Conservation (phyloP, 1,140 invertebrate genomes). For the Oreohelix idahoensis region DNA sequence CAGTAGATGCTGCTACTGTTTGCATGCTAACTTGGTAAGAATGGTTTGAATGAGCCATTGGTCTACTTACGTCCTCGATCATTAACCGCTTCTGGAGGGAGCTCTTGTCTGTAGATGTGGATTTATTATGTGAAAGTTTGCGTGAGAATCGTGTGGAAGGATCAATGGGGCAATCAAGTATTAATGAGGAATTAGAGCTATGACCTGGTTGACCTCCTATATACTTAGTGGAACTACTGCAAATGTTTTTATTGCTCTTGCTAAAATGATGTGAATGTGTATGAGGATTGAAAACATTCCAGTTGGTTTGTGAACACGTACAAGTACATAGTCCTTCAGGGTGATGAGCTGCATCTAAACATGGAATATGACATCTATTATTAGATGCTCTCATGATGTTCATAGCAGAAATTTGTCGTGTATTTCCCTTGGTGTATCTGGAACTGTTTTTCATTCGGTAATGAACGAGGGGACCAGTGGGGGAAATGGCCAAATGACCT, state of each 20-base stretch:
- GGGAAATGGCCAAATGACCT: constrained; percentile 32
- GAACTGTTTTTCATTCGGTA: constrained; percentile 25
- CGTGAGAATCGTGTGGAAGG: neutral
- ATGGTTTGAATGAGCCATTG: constrained; percentile 83
- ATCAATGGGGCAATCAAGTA: neutral
- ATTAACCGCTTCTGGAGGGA: constrained; percentile 81
- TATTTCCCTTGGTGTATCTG: constrained; percentile 44
- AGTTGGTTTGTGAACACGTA: constrained; percentile 37
- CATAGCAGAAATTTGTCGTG: constrained; percentile 8
- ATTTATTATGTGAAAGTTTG: constrained; percentile 31
- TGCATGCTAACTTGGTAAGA: constrained; percentile 93
- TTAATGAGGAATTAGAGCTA: constrained; percentile 42
- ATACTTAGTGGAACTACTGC: constrained; percentile 43
- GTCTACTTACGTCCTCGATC: constrained; percentile 91
- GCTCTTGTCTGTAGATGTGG: constrained; percentile 8
- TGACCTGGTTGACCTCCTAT: constrained; percentile 47
- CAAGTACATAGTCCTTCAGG: constrained; percentile 13
- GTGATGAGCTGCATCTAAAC: constrained; percentile 31
- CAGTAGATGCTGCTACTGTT: constrained; percentile 87
- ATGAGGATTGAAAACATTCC: constrained; percentile 39
- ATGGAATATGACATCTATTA: constrained; percentile 42
- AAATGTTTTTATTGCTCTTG: constrained; percentile 23
- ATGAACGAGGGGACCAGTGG: neutral
- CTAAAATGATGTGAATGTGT: constrained; percentile 13
- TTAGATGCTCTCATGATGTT: constrained; percentile 17